phyloP scores from a whole-genome alignment of 2,797 vertebrate species.

The Apodemus agrarius region DNA sequence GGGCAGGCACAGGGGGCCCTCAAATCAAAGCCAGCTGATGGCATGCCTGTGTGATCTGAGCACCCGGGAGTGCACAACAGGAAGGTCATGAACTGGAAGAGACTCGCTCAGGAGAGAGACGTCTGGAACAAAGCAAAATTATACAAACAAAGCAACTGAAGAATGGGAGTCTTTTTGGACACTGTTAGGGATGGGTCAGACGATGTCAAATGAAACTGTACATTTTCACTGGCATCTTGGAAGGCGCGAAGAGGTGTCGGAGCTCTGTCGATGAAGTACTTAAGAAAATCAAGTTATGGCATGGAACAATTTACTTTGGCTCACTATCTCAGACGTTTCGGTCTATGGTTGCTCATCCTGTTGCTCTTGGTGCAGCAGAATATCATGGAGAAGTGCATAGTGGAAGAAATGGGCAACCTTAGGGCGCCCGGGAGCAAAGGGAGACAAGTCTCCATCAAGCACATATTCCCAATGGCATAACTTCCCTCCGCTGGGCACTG shows the following conservation, averaged over 20 bases:
- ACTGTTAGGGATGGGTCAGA: not conserved
- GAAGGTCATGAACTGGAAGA: not conserved
- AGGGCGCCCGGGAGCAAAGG: not conserved
- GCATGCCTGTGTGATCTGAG: not conserved
- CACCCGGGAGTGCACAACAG: not conserved
- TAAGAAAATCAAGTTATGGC: not conserved
- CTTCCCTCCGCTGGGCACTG: not conserved
- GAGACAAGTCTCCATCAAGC: not conserved
- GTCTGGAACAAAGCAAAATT: not conserved
- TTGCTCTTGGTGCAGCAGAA: not conserved
- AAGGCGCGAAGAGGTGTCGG: not conserved
- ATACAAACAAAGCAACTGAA: not conserved
- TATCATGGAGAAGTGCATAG: too few species aligned
- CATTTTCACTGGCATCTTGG: not conserved
- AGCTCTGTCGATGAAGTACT: too few species aligned
- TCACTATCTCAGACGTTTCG: not conserved
- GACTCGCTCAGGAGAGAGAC: not conserved
- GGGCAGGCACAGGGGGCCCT: not conserved
- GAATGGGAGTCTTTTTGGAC: not conserved
- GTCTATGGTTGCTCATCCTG: not conserved
- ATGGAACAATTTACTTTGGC: not conserved
- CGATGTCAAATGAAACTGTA: not conserved
- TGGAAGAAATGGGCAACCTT: not conserved
- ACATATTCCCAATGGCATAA: not conserved
- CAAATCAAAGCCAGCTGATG: not conserved